phyloP scores from a whole-genome alignment of 1,140 invertebrate genomes.

The Notospermus geniculatus region DNA sequence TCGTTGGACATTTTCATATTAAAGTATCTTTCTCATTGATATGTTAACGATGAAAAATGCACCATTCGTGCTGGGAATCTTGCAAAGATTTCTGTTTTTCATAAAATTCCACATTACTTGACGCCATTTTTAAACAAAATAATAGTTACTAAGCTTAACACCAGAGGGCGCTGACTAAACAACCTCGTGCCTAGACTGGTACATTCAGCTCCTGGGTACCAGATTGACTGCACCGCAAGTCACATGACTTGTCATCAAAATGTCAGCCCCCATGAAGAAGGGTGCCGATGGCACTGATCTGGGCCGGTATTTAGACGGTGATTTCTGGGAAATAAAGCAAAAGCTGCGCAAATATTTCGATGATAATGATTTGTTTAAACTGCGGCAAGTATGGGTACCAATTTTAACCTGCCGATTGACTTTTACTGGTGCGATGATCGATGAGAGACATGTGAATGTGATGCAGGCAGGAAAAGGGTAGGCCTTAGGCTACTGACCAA shows the following conservation, averaged over 20 bases:
- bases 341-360: conserved; percentile 5
- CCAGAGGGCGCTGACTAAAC: too few species aligned
- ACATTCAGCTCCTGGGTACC: too few species aligned
- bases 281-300: not conserved
- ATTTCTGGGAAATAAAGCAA: conserved; percentile 5
- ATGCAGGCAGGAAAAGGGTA: too few species aligned
- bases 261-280: conserved; percentile 1
- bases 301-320: conserved; percentile 3
- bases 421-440: not conserved
- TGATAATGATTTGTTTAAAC: conserved; percentile 10
- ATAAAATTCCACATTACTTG: conserved; percentile 45
- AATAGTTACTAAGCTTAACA: too few species aligned
- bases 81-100: conserved; percentile 39
- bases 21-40: not conserved
- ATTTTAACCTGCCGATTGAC: not conserved
- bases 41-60: conserved; percentile 7
- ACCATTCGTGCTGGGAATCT: conserved; percentile 33
- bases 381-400: not conserved
- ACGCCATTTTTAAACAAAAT: conserved; percentile 33
- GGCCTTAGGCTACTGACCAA: too few species aligned
- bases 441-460: too few species aligned
- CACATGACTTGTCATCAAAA: not conserved
- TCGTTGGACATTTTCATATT: too few species aligned
- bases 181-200: too few species aligned
- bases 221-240: too few species aligned